Evolutionary conservation across 1,140 invertebrate species (phyloP).

Genomic region (Euura saliciscinereae): DNA sequence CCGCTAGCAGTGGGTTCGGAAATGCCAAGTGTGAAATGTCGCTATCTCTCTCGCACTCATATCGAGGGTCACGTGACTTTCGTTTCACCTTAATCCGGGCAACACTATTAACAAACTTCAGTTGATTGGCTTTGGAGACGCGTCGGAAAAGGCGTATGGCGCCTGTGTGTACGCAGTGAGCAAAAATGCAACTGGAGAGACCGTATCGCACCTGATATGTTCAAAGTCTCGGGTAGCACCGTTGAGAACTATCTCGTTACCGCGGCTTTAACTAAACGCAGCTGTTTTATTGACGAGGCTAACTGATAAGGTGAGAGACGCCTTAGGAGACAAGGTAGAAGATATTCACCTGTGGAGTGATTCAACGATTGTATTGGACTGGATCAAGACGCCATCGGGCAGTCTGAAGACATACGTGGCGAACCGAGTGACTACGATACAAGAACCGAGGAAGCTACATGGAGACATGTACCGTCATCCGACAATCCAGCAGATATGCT

Average conservation of each 20-base stretch:
- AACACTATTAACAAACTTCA: constrained; percentile 17
- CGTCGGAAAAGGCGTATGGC: constrained; percentile 30
- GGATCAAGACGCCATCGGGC: constrained; percentile 34
- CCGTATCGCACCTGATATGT: constrained; percentile 15
- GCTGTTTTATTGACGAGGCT: constrained; percentile 17
- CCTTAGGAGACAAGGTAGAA: too few species aligned
- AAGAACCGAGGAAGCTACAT: constrained; percentile 23
- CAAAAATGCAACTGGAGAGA: constrained; percentile 8
- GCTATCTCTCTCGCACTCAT: too few species aligned
- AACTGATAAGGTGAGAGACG: too few species aligned
- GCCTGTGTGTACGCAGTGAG: constrained; percentile 25
- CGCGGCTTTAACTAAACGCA: constrained; percentile 19
- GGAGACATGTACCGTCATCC: constrained; percentile 6
- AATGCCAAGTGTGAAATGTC: too few species aligned
- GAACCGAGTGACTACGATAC: constrained; percentile 45
- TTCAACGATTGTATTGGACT: constrained; percentile 14
- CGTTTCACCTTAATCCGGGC: too few species aligned
- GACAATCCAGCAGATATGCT: constrained; percentile 38
- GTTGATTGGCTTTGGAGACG: constrained; percentile 34
- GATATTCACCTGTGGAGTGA: too few species aligned
- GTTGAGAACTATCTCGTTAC: constrained; percentile 16
- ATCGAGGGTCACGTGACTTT: too few species aligned
- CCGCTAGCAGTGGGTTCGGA: too few species aligned
- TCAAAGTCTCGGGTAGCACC: constrained; percentile 33
- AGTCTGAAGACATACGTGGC: constrained; percentile 37